These are phyloP conservation scores for Aurelia aurita DNA, from an alignment of 30 jellyfish, hydroid and myxozoan genomes.

Conservation along the genomic window DNA sequence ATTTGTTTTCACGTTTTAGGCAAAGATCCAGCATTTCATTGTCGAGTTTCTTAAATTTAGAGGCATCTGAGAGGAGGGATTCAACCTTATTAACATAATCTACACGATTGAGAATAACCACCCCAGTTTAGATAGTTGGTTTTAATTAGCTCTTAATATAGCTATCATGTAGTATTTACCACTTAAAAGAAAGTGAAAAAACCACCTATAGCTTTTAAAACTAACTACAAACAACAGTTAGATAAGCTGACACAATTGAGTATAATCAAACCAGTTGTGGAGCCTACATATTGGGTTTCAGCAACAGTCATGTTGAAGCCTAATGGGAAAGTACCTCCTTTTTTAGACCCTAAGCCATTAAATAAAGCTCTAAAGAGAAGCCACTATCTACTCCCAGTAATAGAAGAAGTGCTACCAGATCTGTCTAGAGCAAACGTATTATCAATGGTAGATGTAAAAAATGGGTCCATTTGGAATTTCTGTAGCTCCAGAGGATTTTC, in stretches of 20 bases:
- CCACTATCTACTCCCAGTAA: conserved; percentile 31
- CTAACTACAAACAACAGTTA: conserved; percentile 24
- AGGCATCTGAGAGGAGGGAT: too few species aligned
- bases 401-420: conserved; percentile 51
- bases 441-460: conserved; percentile 36
- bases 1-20: too few species aligned
- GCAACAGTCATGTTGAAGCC: conserved; percentile 30
- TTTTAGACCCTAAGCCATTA: conserved; percentile 47
- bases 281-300: conserved; percentile 70
- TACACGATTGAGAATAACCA: too few species aligned
- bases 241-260: conserved; percentile 15
- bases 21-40: too few species aligned
- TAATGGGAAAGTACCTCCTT: conserved; percentile 45
- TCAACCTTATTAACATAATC: too few species aligned
- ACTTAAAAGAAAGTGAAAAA: too few species aligned
- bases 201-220: conserved; percentile 37
- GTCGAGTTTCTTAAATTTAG: too few species aligned
- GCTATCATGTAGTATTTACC: too few species aligned
- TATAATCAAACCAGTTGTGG: conserved; percentile 41
- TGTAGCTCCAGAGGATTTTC: conserved; percentile 54
- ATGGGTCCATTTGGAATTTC: conserved; percentile 60
- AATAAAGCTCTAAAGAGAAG: conserved; percentile 49
- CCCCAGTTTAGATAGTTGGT: too few species aligned
- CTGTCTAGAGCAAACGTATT: conserved; percentile 24
- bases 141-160: too few species aligned